Evolutionary conservation across 1,140 invertebrate species (phyloP).

Genomic region (Cotesia chilonis): DNA sequence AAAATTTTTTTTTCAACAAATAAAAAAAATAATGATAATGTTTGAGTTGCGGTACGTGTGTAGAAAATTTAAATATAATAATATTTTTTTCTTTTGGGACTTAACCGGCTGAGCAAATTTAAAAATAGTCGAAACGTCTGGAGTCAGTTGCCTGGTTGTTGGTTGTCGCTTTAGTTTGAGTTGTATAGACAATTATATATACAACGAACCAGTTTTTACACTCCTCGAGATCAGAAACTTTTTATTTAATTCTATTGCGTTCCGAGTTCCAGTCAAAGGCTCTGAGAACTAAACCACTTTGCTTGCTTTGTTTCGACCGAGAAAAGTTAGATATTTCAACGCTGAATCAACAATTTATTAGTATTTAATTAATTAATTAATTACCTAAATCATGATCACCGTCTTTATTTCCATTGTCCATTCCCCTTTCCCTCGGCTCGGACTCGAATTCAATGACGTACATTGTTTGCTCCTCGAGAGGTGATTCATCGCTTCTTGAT

Average conservation of each 20-base stretch:
- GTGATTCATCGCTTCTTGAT: not conserved
- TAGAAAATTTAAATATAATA: constrained; percentile 13
- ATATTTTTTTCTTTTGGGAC: not conserved
- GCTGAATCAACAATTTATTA: too few species aligned
- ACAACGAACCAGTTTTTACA: constrained; percentile 35
- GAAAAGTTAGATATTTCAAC: too few species aligned
- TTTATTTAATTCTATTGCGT: not conserved
- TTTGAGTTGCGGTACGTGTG: constrained; percentile 1
- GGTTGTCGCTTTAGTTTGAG: too few species aligned
- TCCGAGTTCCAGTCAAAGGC: not conserved
- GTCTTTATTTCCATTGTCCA: constrained; percentile 46
- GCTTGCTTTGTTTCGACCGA: too few species aligned
- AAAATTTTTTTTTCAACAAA: not conserved
- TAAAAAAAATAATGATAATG: not conserved
- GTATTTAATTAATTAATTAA: too few species aligned
- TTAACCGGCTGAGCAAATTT: constrained; percentile 15
- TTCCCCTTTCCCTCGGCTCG: constrained; percentile 49
- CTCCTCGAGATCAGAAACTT: not conserved
- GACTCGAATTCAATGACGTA: constrained; percentile 55
- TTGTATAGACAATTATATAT: constrained; percentile 18
- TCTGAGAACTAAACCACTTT: too few species aligned
- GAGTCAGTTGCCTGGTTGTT: constrained; percentile 5
- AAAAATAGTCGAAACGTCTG: constrained; percentile 36
- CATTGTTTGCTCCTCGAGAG: constrained; percentile 47
- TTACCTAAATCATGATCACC: constrained; percentile 48